Evolutionary conservation across 2,888 invertebrate genomes (phyloP).

Genomic region (Heliconius ethilla): DNA sequence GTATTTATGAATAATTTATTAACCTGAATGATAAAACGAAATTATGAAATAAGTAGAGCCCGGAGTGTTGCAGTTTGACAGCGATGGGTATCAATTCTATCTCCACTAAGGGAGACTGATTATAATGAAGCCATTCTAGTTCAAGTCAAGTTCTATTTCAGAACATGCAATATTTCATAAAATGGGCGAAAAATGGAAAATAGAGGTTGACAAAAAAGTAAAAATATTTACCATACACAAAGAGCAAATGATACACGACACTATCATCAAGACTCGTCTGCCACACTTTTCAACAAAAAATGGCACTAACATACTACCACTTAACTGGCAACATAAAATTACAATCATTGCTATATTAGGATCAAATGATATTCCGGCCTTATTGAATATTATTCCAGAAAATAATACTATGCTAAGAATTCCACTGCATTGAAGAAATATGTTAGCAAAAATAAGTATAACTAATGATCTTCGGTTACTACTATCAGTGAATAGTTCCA

Average conservation of each 20-base stretch:
- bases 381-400: constrained; percentile 40
- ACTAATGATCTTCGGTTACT: constrained; percentile 57
- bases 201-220: background rate
- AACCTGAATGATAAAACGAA: too few relatives aligned
- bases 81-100: too few relatives aligned
- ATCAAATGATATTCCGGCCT: constrained; percentile 36
- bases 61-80: too few relatives aligned
- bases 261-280: constrained; percentile 31
- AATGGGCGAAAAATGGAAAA: too few relatives aligned
- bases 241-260: constrained; percentile 39
- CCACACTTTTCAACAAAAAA: constrained; percentile 41
- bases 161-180: too few relatives aligned
- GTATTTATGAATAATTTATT: background rate
- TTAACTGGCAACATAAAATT: constrained; percentile 37
- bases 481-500: constrained; percentile 53
- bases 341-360: constrained; percentile 39
- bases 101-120: too few relatives aligned
- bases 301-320: constrained; percentile 35
- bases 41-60: too few relatives aligned
- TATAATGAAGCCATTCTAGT: too few relatives aligned
- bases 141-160: too few relatives aligned
- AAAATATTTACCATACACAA: constrained; percentile 37
- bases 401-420: constrained; percentile 36
- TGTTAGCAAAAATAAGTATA: constrained; percentile 52
- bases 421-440: constrained; percentile 46